These are phyloP conservation scores for Boleophthalmus pectinirostris DNA, from an alignment of 2,113 vertebrate species.

Conservation along the genomic window DNA sequence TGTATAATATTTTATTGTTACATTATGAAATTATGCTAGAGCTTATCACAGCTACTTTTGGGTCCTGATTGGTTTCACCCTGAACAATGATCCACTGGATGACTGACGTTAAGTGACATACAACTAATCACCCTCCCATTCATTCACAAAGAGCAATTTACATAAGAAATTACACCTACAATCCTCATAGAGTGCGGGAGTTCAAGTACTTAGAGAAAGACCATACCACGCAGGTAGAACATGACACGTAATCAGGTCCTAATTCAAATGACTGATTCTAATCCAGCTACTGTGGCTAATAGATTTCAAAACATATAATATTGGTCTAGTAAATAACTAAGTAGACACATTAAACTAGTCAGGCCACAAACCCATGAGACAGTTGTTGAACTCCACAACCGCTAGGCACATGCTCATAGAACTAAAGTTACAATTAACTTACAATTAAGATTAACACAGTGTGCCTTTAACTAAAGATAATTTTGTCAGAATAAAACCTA, in stretches of 20 bases:
- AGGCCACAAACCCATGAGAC: too few relatives aligned
- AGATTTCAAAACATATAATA: background rate
- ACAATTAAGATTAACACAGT: background rate
- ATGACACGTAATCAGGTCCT: background rate
- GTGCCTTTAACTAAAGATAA: background rate
- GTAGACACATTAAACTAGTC: too few relatives aligned
- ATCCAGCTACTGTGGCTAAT: background rate
- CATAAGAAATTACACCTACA: background rate
- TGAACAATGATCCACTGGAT: background rate
- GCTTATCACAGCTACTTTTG: background rate
- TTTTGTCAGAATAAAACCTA: background rate
- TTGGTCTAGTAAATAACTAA: too few relatives aligned
- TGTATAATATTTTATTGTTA: constrained; percentile 2
- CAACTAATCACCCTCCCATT: background rate
- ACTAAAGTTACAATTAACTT: too few relatives aligned
- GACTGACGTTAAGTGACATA: background rate
- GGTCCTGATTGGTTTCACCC: background rate
- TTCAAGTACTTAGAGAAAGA: background rate
- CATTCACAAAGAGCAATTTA: background rate
- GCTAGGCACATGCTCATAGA: too few relatives aligned
- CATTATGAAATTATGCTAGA: background rate
- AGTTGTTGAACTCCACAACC: too few relatives aligned
- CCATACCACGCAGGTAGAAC: background rate
- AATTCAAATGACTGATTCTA: background rate
- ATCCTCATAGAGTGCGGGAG: background rate